Percentiles rank a stretch among this genome's conserved stretches.
Conservation (phyloP, 1,140 invertebrate species). For the Calephelis nemesis region DNA sequence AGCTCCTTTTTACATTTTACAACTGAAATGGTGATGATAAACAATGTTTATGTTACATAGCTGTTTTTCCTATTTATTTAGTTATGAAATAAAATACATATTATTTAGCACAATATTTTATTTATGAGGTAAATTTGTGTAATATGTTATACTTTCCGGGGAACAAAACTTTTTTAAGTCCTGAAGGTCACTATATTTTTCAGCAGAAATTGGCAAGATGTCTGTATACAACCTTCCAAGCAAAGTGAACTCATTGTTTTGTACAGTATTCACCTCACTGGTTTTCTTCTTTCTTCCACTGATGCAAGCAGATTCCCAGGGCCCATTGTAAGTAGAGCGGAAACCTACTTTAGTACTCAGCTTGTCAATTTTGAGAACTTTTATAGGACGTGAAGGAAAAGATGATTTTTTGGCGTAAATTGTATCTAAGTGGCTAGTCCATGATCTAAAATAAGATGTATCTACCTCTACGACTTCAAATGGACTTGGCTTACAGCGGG, state of each 20-base stretch:
- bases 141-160: slow-evolving; percentile 13
- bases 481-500: slow-evolving; percentile 14
- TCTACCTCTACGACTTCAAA: slow-evolving; percentile 21
- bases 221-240: slow-evolving; percentile 19
- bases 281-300: slow-evolving; percentile 21
- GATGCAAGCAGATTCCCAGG: slow-evolving; percentile 17
- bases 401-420: slow-evolving; percentile 24
- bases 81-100: slow-evolving; percentile 7
- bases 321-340: slow-evolving; percentile 14
- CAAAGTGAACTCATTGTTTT: slow-evolving; percentile 14
- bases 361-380: slow-evolving; percentile 13
- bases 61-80: not conserved
- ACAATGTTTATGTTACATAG: not conserved
- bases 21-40: slow-evolving; percentile 18
- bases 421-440: slow-evolving; percentile 22
- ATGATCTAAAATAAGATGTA: slow-evolving; percentile 22
- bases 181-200: slow-evolving; percentile 19
- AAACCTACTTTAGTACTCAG: slow-evolving; percentile 11
- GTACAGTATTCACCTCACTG: slow-evolving; percentile 1
- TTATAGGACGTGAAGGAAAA: slow-evolving; percentile 23
- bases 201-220: slow-evolving; percentile 17
- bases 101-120: slow-evolving; percentile 17
- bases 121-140: slow-evolving; percentile 18
- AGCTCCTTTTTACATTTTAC: slow-evolving; percentile 18
- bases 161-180: slow-evolving; percentile 18